phyloP scores from a whole-genome alignment of 2,797 vertebrate genomes.

The Craterocephalus amniculus region DNA sequence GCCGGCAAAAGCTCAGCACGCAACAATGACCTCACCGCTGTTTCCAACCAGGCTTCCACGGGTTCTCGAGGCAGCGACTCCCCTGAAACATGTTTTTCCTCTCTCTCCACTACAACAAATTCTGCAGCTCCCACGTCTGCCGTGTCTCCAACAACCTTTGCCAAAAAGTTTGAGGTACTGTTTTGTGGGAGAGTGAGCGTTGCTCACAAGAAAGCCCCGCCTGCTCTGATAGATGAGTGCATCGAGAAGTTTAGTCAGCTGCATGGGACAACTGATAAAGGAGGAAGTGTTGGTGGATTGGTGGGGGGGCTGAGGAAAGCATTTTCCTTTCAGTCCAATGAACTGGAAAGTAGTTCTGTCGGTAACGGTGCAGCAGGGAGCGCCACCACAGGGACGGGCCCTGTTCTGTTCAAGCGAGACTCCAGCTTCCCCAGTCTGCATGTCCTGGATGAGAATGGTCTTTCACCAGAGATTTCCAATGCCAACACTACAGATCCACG shows the following conservation, averaged over 20 bases:
- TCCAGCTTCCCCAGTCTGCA: conserved; percentile 84
- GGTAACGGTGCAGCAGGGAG: conserved; percentile 59
- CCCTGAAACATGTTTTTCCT: conserved; percentile 52
- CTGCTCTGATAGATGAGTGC: conserved; percentile 96
- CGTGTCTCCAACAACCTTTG: conserved; percentile 87
- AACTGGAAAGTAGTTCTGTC: conserved; percentile 32
- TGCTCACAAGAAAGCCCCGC: conserved; percentile 94
- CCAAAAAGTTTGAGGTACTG: conserved; percentile 96
- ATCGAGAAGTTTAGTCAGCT: conserved; percentile 93
- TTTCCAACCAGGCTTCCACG: conserved; percentile 72
- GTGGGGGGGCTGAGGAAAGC: conserved; percentile 76
- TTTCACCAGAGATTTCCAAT: conserved; percentile 86
- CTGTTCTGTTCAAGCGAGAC: conserved; percentile 86
- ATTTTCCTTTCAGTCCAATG: conserved; percentile 81
- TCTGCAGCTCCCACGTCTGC: conserved; percentile 68
- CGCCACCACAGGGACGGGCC: conserved; percentile 61
- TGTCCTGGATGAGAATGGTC: conserved; percentile 89
- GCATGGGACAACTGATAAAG: conserved; percentile 46
- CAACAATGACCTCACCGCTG: conserved; percentile 85
- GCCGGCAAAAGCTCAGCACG: conserved; percentile 92
- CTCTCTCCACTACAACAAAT: conserved; percentile 76
- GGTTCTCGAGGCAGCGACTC: conserved; percentile 33
- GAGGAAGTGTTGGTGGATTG: conserved; percentile 47
- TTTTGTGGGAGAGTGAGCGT: conserved; percentile 95
- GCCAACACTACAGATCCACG: conserved; percentile 75